Evolutionary conservation across 1,140 invertebrate genomes (phyloP).

Genomic region (Drosophila malerkotliana): DNA sequence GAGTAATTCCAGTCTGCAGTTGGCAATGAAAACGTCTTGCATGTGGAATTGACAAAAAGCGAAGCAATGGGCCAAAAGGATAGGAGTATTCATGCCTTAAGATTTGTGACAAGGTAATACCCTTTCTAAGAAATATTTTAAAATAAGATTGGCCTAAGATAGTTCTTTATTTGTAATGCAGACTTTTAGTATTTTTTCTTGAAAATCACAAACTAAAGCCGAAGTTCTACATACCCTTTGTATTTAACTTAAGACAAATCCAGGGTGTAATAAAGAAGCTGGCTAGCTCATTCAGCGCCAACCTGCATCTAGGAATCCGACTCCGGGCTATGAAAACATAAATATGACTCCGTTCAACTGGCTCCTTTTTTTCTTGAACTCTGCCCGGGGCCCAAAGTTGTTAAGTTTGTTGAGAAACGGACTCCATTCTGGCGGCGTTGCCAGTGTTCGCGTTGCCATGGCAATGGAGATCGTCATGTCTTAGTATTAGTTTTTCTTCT

Average conservation of each 20-base stretch:
- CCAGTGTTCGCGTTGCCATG: no score
- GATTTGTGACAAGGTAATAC: background rate
- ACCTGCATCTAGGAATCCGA: constrained; percentile 14
- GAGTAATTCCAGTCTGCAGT: constrained; percentile 56
- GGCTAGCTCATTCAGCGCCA: constrained; percentile 12
- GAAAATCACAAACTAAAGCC: background rate
- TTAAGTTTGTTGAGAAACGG: no score
- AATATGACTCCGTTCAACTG: constrained; percentile 33
- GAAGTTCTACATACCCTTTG: background rate
- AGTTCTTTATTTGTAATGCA: background rate
- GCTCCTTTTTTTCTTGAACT: background rate
- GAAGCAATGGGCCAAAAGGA: constrained; percentile 46
- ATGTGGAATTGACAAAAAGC: constrained; percentile 54
- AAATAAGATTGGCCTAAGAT: background rate
- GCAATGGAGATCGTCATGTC: no score
- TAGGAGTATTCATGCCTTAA: background rate
- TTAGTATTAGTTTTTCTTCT: no score
- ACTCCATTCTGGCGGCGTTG: no score
- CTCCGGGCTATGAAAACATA: constrained; percentile 43
- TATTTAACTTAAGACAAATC: background rate
- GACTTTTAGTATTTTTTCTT: no score
- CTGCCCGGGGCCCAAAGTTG: constrained; percentile 30
- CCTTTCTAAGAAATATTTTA: background rate
- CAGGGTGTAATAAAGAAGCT: constrained; percentile 28
- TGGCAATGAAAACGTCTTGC: constrained; percentile 59